Conservation (phyloP, 2,113 vertebrate genomes). For the Nothoprocta pentlandii region DNA sequence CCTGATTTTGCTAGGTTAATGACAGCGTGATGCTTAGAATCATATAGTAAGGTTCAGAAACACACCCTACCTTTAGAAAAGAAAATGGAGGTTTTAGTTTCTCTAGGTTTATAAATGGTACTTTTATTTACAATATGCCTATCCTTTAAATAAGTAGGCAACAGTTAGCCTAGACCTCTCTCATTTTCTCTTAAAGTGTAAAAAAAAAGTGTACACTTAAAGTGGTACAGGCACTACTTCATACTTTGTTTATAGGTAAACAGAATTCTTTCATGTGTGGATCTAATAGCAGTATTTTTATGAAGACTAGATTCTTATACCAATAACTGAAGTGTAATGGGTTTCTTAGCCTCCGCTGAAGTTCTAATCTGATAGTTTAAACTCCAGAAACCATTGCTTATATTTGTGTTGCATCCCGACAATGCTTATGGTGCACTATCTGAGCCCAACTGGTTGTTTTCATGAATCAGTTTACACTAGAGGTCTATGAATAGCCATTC, state of each 20-base stretch:
- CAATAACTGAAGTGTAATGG: neutral
- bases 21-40: neutral
- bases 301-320: neutral
- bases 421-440: neutral
- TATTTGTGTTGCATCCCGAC: neutral
- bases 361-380: neutral
- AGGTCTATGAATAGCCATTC: neutral
- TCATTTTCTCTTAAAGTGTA: neutral
- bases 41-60: neutral
- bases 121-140: neutral
- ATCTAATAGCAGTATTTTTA: rapidly evolving
- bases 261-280: neutral
- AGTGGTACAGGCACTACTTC: no score
- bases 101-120: neutral
- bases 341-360: neutral
- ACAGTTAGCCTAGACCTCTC: neutral
- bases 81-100: neutral
- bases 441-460: neutral
- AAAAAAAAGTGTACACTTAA: no score
- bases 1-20: neutral
- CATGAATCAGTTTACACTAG: neutral
- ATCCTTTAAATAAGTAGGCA: neutral
- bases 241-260: neutral
- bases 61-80: neutral
- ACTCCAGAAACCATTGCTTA: neutral